These are phyloP conservation scores for Montifringilla adamsi DNA, from an alignment of 2,113 vertebrate genomes.

Conservation along the genomic window DNA sequence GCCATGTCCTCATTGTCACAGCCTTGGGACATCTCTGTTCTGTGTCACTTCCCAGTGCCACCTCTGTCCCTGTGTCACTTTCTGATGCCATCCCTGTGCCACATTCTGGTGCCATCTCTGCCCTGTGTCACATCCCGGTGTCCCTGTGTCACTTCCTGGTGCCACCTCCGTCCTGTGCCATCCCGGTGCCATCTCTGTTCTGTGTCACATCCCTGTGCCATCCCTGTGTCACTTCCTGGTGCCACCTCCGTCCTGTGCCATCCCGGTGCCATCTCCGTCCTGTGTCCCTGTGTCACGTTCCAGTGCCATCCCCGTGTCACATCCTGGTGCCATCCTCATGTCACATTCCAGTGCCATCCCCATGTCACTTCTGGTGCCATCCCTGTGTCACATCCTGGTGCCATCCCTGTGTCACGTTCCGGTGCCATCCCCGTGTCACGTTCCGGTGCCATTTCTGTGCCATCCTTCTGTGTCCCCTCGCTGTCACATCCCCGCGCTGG, in stretches of 20 bases:
- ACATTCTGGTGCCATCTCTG: neutral
- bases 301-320: too few relatives aligned
- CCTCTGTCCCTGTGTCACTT: neutral
- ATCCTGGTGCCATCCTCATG: neutral
- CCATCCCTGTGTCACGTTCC: too few relatives aligned
- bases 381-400: too few relatives aligned
- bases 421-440: neutral
- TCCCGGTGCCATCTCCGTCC: neutral
- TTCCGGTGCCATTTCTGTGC: neutral
- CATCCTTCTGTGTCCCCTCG: neutral
- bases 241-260: neutral
- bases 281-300: rapidly evolving
- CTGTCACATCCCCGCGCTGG: neutral
- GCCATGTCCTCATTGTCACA: neutral
- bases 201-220: too few relatives aligned
- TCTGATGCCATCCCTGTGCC: neutral
- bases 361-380: too few relatives aligned
- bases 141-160: neutral
- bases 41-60: neutral
- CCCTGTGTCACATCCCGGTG: neutral
- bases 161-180: neutral
- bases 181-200: neutral
- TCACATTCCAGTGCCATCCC: too few relatives aligned
- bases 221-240: too few relatives aligned
- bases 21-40: neutral